Evolutionary conservation across 2,797 vertebrate genomes (phyloP), one percentile per base, ranked within the genome.

Genomic region (Acomys russatus): DNA sequence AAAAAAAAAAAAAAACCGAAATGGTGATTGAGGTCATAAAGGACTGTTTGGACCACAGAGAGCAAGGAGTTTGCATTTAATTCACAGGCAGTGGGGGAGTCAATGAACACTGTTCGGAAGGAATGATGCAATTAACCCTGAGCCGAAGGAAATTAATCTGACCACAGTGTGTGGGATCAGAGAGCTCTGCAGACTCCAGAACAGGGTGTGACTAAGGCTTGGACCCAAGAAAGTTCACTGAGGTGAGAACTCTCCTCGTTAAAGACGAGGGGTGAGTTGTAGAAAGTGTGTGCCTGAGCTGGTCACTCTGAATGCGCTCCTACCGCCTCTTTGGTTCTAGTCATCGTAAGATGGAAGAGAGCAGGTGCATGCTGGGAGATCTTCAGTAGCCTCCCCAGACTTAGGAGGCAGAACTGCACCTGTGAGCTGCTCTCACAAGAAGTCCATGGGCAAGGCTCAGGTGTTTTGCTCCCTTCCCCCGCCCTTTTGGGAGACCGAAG

Each of bases 131-230:
- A 96, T 97, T 98, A 97, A 96, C 93, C 92, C 90, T 30, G 82
- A 95, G 93, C 94, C 97, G 96, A 93, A 89, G 97, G 86, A 96
- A 97, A 96, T 94, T 77, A 93, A 88, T 95, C 92, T 87, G 94
- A 83, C 82, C 79, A 73, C 64, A 28, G 11, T 22, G 33, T 35
- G 74, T 25, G 28, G 88, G 38, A 91, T 63, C 74, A 15, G 56
- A 92, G 63, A 30, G 35, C 91, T 79, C 64, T 18, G 64, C 64
- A 35, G 66, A 14, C 71, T 82, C 51, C 0, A 11, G 82, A 54
- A 38, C 77, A 63, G 54, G 35, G 35, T 38, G 82, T 30, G 22
- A 49, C 35, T 8, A 38, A 59, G 63, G 22, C 70, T 22, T 2
- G n/a, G 70, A 35, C 51, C 51, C 1, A 9, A 51, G 33, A 73